Evolutionary conservation across 1,140 invertebrate species (phyloP).

Genomic region (Drosophila bocqueti): DNA sequence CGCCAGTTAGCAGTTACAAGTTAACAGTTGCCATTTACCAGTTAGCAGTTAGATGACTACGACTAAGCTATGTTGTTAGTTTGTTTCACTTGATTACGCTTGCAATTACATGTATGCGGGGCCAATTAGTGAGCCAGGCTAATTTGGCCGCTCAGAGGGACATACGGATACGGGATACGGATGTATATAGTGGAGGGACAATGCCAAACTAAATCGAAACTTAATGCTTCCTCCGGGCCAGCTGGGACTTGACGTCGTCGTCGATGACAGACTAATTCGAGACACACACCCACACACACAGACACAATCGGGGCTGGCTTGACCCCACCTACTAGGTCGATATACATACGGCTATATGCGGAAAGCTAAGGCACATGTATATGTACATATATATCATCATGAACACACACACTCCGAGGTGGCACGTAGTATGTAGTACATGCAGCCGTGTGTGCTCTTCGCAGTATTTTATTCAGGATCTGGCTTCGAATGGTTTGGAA

Average conservation of each 20-base stretch:
- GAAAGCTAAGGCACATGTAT: constrained; percentile 19
- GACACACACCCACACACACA: constrained; percentile 6
- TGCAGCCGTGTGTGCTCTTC: constrained; percentile 73
- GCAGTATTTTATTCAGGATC: constrained; percentile 82
- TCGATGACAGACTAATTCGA: constrained; percentile 38
- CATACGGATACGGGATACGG: not conserved
- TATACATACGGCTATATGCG: constrained; percentile 55
- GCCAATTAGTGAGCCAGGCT: constrained; percentile 53
- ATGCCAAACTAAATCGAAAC: constrained; percentile 40
- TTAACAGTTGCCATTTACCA: constrained; percentile 39
- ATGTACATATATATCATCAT: not conserved
- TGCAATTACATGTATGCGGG: constrained; percentile 65
- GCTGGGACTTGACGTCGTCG: constrained; percentile 15
- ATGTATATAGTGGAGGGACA: constrained; percentile 14
- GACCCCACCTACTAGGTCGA: constrained; percentile 14
- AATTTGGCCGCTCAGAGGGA: constrained; percentile 47
- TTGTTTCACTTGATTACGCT: constrained; percentile 58
- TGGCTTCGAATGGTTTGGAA: constrained; percentile 79
- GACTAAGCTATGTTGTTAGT: constrained; percentile 58
- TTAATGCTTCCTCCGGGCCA: constrained; percentile 27
- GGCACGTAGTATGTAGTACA: constrained; percentile 27
- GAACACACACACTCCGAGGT: constrained; percentile 1
- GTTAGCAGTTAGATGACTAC: constrained; percentile 37
- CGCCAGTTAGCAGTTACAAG: constrained; percentile 35
- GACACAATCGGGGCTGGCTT: not conserved